These are phyloP conservation scores for Poecilia wingei DNA, from an alignment of 2,797 vertebrate genomes.

Conservation along the genomic window DNA sequence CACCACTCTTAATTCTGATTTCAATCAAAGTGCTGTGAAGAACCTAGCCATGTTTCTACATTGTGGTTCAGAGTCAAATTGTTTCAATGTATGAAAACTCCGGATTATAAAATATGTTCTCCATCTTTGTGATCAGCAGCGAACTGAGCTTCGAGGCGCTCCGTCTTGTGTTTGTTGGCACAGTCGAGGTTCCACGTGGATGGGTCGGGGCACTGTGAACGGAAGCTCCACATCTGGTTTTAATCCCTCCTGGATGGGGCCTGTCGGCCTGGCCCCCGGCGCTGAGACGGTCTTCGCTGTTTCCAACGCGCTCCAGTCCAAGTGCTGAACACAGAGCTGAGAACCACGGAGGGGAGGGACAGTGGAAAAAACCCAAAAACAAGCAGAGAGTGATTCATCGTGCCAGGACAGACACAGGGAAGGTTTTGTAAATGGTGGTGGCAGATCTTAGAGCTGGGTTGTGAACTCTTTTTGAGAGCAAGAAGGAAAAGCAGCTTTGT, in stretches of 20 bases:
- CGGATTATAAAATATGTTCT: neutral
- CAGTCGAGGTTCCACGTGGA: neutral
- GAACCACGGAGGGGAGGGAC: conserved; percentile 20
- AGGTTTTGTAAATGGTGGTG: conserved; percentile 7
- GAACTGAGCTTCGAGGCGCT: neutral
- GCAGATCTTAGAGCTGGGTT: neutral
- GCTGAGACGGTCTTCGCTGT: conserved; percentile 5
- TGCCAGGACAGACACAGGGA: conserved; percentile 8
- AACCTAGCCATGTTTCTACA: neutral
- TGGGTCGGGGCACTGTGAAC: conserved; percentile 4
- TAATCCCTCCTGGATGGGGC: conserved; percentile 14
- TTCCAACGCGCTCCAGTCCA: conserved; percentile 13
- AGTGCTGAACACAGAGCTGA: conserved; percentile 1
- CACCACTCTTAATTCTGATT: conserved; percentile 12
- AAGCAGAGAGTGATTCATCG: conserved; percentile 17
- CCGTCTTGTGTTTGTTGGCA: conserved; percentile 21
- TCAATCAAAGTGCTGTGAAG: conserved; percentile 18
- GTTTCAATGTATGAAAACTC: neutral
- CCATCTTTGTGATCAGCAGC: conserved; percentile 1
- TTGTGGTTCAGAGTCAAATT: neutral
- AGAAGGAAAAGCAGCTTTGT: conserved; percentile 4
- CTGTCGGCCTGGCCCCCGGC: neutral
- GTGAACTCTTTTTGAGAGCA: conserved; percentile 12
- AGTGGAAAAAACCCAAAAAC: conserved; percentile 1
- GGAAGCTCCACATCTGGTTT: conserved; percentile 55